Evolutionary conservation across 2,113 vertebrate genomes (phyloP), one percentile per base, ranked within the genome.

Genomic region (Talpa occidentalis): DNA sequence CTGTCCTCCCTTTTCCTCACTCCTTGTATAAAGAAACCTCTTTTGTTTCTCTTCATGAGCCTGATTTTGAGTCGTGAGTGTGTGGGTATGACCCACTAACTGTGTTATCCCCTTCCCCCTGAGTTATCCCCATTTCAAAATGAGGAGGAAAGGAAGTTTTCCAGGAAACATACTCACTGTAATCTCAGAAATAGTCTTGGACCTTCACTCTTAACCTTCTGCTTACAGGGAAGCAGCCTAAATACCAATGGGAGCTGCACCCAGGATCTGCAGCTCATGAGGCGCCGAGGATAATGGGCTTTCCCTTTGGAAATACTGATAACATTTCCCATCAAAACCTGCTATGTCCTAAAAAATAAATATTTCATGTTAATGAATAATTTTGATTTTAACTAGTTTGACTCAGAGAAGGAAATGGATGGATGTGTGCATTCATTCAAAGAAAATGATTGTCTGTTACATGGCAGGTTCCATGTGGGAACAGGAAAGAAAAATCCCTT

Each of bases 341-440:
- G 59, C 67, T 12, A 59, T 42, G 12, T 89, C 59, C 82, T 47
- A 21, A n/a, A 86, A 69, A 73, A 80, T 16, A 47, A 87, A 15
- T 35, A 78, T 64, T 90, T 87, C 10, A 66, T 64, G 32, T 87
- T 79, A 62, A 47, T 64, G 62, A 74, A 82, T 78, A 79, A 89
- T 93, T 88, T 91, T 82, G 10, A n/a, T 35, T 93, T 96, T 92
- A 76, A 69, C 26, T 40, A 32, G 15, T 89, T 86, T 96, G 82
- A 62, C 24, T 90, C 59, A 5, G 42, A 88, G 44, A 91, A 42
- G 28, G 42, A 91, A 88, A 52, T 52, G 9, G 17, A 76, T 28
- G 6, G 9, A 80, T 64, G 17, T 11, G 30, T 56, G 42, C 16
- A 52, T 81, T 42, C 14, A 64, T 90, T 94, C 2, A n/a, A 73